A percentile compares a stretch with the other conserved stretches of the same genome.
Conservation (phyloP, 2,113 vertebrate species). For the Cyphotilapia sp. region DNA sequence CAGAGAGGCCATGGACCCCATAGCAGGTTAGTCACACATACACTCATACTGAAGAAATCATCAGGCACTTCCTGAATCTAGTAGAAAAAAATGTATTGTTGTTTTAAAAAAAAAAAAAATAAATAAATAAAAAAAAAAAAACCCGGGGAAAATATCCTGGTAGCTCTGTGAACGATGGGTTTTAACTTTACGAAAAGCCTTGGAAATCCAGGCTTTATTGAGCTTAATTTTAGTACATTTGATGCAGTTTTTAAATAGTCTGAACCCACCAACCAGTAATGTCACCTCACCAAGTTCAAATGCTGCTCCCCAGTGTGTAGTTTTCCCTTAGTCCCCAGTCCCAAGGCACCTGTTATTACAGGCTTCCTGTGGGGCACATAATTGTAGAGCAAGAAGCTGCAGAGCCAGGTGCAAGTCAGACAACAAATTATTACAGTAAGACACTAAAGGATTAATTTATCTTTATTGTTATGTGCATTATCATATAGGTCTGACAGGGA, state of each 20-base stretch:
- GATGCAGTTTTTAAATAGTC: neutral
- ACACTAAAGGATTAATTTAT: neutral
- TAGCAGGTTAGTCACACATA: slow-evolving; percentile 82
- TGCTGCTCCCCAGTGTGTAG: neutral
- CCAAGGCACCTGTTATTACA: neutral
- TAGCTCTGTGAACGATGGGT: neutral
- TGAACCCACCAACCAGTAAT: neutral
- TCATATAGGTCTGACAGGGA: neutral
- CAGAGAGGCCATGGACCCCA: slow-evolving; percentile 99
- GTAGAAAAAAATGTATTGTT: neutral
- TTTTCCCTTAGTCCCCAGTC: neutral
- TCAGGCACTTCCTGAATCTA: neutral
- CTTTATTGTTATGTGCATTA: neutral
- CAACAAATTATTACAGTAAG: neutral
- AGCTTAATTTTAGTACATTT: neutral
- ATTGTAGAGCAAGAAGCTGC: neutral
- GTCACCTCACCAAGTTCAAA: neutral
- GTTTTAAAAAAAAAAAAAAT: too few species aligned
- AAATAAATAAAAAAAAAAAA: fast-evolving
- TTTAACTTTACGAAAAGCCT: neutral
- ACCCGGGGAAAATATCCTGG: neutral
- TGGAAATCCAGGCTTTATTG: neutral
- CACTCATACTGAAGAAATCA: neutral
- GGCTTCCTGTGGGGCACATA: neutral
- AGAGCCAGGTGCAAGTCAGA: neutral